Evolutionary conservation across 2,113 vertebrate genomes (phyloP), one percentile per base, ranked within the genome.

Genomic region (Lycocorax pyrrhopterus): DNA sequence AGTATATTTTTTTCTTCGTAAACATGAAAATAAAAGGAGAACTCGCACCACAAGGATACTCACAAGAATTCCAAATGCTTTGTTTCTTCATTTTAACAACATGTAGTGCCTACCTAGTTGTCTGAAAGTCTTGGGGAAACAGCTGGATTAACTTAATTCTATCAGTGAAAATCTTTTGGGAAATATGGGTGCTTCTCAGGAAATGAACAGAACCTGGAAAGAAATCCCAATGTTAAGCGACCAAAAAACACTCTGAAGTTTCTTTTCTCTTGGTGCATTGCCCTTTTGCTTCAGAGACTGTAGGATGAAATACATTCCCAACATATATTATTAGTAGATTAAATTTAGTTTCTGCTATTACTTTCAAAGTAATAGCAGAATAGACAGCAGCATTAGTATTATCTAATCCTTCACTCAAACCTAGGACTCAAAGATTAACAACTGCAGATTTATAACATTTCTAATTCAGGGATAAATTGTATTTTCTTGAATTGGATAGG

Each of bases 341-440:
- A 68, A 63, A 94, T 88, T 84, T 59, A 52, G 64, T 79, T 95
- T 86, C 72, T 92, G 72, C 60, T 94, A 63, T 96, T 90, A 90
- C 30, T 94, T 95, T 94, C 88, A 93, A 94, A 96, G 90, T 85
- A 88, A 93, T 90, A 86, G 78, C 56, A 77, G 92, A 96, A 88
- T 33, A 90, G 87, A 82, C 53, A 87, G 84, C 35, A 90, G 52
- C 63, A 90, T 87, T 86, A 93, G 47, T 84, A 49, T 88, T 73
- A 95, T 44, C 63, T 74, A 90, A 91, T 88, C 52, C 72, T 91
- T 95, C 79, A 46, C 55, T 75, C 91, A 90, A 87, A 91, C 32
- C 51, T 80, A 76, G 59, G 87, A 90, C 59, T 94, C 82, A 77
- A 85, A 91, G 71, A 96, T 96, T 95, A 96, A 96, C 63, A 94